phyloP scores from a whole-genome alignment of 2,797 vertebrate genomes.

The Enteromius thamalakanensis region DNA sequence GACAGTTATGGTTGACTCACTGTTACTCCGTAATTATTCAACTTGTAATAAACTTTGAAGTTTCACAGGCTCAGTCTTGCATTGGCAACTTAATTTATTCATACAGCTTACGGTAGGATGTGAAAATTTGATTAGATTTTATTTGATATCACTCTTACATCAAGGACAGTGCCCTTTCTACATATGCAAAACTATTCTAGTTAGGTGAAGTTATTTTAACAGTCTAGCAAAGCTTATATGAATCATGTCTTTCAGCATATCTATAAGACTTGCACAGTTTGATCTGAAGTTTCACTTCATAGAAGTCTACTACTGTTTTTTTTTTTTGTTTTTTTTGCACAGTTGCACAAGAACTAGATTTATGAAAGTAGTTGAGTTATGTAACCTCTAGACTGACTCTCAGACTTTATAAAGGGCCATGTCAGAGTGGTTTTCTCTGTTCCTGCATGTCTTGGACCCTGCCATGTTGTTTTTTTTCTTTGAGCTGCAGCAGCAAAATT shows the following conservation, averaged over 20 bases:
- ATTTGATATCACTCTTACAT: constrained; percentile 11
- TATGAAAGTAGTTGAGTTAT: constrained; percentile 39
- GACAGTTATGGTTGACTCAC: constrained; percentile 34
- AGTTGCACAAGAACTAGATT: constrained; percentile 55
- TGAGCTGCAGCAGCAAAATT: constrained; percentile 23
- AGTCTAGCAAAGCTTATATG: constrained; percentile 5
- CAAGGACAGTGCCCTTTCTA: constrained; percentile 19
- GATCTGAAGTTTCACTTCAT: constrained; percentile 12
- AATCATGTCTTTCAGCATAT: constrained; percentile 19
- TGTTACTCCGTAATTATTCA: constrained; percentile 40
- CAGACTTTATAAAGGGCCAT: constrained; percentile 34
- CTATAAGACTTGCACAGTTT: constrained; percentile 27
- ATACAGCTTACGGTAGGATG: constrained; percentile 14
- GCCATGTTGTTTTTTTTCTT: background rate
- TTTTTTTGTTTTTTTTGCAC: constrained; percentile 51
- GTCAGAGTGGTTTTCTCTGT: constrained; percentile 35
- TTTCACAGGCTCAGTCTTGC: constrained; percentile 32
- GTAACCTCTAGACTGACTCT: constrained; percentile 25
- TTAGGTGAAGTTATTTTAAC: constrained; percentile 5
- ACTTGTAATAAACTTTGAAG: constrained; percentile 40
- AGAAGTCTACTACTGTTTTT: background rate
- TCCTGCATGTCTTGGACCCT: constrained; percentile 18
- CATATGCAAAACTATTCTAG: constrained; percentile 37
- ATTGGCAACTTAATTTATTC: constrained; percentile 38
- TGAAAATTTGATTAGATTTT: background rate